Evolutionary conservation across 2,888 invertebrate species (phyloP).

Genomic region (Pollenia labialis): DNA sequence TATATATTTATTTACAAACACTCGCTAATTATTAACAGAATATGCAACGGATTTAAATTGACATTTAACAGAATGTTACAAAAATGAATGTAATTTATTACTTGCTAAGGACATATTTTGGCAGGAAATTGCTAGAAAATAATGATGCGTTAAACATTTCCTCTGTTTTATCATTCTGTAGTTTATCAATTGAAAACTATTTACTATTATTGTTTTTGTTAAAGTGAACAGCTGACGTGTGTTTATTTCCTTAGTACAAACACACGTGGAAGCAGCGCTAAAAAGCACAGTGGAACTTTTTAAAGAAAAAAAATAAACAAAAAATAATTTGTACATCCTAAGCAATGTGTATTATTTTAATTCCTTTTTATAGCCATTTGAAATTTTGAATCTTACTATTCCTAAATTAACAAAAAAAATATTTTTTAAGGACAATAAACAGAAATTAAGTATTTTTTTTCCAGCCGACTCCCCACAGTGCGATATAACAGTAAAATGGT

Average conservation of each 20-base stretch:
- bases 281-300: neutral
- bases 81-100: neutral
- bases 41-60: slow-evolving; percentile 2
- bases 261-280: neutral
- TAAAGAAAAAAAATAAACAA: no score
- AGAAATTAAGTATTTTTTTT: slow-evolving; percentile 1
- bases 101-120: neutral
- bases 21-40: neutral
- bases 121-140: slow-evolving; percentile 33
- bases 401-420: neutral
- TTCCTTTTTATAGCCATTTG: no score
- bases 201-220: slow-evolving; percentile 7
- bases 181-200: slow-evolving; percentile 4
- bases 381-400: no score
- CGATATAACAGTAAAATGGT: slow-evolving; percentile 15
- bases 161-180: slow-evolving; percentile 24
- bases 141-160: slow-evolving; percentile 52
- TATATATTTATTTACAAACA: no score
- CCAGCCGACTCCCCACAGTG: slow-evolving; percentile 48
- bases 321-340: no score
- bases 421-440: neutral
- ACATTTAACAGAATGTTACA: slow-evolving; percentile 8
- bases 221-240: neutral
- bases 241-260: neutral
- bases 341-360: no score